Percentiles rank a stretch among this genome's conserved stretches.
Conservation (phyloP, 2,797 vertebrate genomes). For the Phrynocephalus forsythii region DNA sequence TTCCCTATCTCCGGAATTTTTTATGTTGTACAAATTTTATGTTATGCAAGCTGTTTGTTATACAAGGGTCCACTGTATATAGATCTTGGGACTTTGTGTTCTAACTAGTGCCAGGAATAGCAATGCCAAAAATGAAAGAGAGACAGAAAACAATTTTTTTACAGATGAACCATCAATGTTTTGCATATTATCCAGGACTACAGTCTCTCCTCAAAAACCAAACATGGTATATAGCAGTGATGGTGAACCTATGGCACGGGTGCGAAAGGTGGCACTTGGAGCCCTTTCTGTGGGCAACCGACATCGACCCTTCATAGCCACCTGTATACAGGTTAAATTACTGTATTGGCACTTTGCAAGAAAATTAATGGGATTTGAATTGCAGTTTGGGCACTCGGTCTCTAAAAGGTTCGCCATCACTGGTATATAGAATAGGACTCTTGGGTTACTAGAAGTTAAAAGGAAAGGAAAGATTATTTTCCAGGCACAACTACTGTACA, state of each 20-base stretch:
- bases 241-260: too few species aligned
- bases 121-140: not conserved
- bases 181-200: not conserved
- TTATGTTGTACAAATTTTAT: too few species aligned
- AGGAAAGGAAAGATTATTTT: not conserved
- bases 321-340: too few species aligned
- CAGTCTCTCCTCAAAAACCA: not conserved
- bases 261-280: too few species aligned
- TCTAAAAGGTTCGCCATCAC: too few species aligned
- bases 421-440: not conserved
- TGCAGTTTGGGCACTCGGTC: too few species aligned
- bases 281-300: too few species aligned
- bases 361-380: too few species aligned
- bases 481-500: not conserved
- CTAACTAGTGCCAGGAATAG: not conserved
- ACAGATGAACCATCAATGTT: not conserved
- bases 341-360: too few species aligned
- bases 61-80: not conserved
- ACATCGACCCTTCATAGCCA: too few species aligned
- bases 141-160: not conserved
- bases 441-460: not conserved
- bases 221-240: not conserved
- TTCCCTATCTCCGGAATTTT: too few species aligned
- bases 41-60: too few species aligned
- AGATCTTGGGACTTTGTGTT: slow-evolving; percentile 5